Conservation (phyloP, 2,888 invertebrate genomes). For the Unio pictorum region DNA sequence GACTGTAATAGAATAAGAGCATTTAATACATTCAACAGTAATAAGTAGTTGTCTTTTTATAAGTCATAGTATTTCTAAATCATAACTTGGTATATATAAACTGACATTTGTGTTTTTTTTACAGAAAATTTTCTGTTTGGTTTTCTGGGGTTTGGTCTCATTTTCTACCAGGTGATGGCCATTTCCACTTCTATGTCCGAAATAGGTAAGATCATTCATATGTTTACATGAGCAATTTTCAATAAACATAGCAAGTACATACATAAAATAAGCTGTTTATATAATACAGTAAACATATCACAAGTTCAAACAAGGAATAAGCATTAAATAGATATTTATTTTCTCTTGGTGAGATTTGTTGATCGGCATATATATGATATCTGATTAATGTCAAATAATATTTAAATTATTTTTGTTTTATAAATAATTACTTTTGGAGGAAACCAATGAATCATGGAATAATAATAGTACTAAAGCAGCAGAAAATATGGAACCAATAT, state of each 20-base stretch:
- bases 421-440: too few species aligned
- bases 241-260: neutral
- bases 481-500: too few species aligned
- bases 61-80: too few species aligned
- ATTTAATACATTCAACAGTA: too few species aligned
- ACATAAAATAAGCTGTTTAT: neutral
- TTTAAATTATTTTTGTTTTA: neutral
- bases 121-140: slow-evolving; percentile 77
- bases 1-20: too few species aligned
- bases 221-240: neutral
- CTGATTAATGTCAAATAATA: neutral
- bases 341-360: neutral
- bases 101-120: slow-evolving; percentile 20
- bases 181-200: slow-evolving; percentile 39
- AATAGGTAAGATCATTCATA: slow-evolving; percentile 18
- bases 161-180: slow-evolving; percentile 74
- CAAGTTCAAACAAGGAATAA: neutral
- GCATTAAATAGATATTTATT: neutral
- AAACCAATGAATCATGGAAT: too few species aligned
- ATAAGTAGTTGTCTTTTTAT: too few species aligned
- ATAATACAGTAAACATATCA: neutral
- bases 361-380: too few species aligned
- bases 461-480: too few species aligned
- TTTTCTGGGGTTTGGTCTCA: slow-evolving; percentile 76
- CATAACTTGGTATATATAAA: too few species aligned